Evolutionary conservation across 2,113 vertebrate genomes (phyloP).

Genomic region (Plecotus auritus): DNA sequence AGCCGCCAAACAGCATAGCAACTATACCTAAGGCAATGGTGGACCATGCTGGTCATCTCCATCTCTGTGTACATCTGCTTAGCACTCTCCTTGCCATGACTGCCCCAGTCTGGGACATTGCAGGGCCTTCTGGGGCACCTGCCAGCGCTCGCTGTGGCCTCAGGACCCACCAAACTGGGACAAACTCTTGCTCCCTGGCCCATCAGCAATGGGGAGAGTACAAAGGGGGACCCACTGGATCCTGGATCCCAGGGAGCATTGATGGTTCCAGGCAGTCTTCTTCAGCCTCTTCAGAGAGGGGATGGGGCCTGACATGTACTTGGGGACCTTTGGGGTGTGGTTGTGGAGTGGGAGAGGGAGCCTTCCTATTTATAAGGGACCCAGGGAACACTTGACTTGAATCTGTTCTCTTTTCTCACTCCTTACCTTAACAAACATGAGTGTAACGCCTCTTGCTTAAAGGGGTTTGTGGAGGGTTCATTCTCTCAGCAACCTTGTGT

Average conservation of each 20-base stretch:
- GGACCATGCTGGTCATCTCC: neutral
- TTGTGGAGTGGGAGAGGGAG: neutral
- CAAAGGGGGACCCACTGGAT: too few species aligned
- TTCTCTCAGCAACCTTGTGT: neutral
- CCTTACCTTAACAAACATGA: neutral
- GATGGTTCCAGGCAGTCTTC: neutral
- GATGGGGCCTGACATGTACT: neutral
- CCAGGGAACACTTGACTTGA: neutral
- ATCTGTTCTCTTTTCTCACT: neutral
- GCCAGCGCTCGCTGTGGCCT: neutral
- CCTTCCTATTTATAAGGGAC: neutral
- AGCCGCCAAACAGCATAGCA: neutral
- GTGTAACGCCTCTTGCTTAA: neutral
- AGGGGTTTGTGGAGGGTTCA: neutral
- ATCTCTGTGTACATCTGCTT: neutral
- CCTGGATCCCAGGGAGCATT: neutral
- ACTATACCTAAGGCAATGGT: neutral
- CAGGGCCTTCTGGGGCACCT: neutral
- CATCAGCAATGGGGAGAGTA: neutral
- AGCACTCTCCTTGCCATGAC: accelerated
- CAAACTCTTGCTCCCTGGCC: neutral
- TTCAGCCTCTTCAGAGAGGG: neutral
- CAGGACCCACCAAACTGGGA: neutral
- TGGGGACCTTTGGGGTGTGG: too few species aligned
- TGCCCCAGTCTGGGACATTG: neutral